These are phyloP conservation scores for Acanthosepion pharaonis DNA, from an alignment of 2,888 invertebrate genomes.

Conservation along the genomic window DNA sequence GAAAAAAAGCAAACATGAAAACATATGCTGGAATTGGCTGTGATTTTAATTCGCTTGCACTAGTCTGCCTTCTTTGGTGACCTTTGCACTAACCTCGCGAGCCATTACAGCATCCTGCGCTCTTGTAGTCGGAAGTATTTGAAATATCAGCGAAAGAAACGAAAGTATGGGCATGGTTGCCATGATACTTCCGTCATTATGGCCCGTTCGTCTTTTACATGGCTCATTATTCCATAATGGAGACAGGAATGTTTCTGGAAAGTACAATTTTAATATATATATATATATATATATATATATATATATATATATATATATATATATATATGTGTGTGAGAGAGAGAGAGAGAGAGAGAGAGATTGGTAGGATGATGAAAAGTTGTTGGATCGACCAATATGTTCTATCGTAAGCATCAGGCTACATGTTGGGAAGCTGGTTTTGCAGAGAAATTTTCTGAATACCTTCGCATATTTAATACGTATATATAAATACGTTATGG, in stretches of 20 bases:
- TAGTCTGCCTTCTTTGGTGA: not conserved
- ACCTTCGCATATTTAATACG: too few species aligned
- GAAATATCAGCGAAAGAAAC: not conserved
- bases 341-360: too few species aligned
- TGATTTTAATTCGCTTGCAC: not conserved
- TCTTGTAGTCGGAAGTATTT: not conserved
- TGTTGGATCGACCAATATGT: too few species aligned
- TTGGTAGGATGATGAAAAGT: too few species aligned
- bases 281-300: too few species aligned
- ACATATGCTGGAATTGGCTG: too few species aligned
- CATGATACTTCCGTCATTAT: not conserved
- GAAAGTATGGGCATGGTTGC: not conserved
- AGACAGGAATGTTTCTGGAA: not conserved
- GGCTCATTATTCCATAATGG: not conserved
- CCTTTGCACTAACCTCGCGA: not conserved
- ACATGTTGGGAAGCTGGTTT: too few species aligned
- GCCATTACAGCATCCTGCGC: not conserved
- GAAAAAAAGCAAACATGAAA: too few species aligned
- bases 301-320: too few species aligned
- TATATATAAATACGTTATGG: too few species aligned
- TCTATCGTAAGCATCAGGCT: too few species aligned
- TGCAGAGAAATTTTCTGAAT: too few species aligned
- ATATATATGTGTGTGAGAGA: rapidly evolving
- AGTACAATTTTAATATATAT: not conserved
- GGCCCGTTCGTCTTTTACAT: not conserved